Evolutionary conservation across 2,797 vertebrate species (phyloP), one percentile per base, ranked within the genome.

Genomic region (Xenentodon cancila): DNA sequence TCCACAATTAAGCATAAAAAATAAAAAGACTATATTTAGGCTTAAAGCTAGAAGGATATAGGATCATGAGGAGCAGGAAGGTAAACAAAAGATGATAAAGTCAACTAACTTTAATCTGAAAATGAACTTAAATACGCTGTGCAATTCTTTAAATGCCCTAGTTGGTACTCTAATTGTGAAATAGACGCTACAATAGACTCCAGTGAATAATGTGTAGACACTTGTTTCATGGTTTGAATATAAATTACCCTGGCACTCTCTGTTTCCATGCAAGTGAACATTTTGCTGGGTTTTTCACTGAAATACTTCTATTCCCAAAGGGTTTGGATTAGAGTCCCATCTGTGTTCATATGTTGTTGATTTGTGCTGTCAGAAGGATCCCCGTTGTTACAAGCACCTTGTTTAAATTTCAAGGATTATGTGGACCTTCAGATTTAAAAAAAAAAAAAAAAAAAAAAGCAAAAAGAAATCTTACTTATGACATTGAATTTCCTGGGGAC

Each of bases 161-260:
- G 44, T 50, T 48, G 54, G 59, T 50, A 43, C 49, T 54, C 37
- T 37, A 25, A 49, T 59, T 69, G 56, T 40, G 76, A 65, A 77
- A 78, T 70, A 69, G 63, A 43, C 56, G 55, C 43, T 30, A 64
- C 71, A 25, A 18, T 18, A 71, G 66, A 61, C 73, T 73, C 54
- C 62, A 57, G 71, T 74, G 76, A 75, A 71, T 77, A 62, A 40
- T 59, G 62, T 22, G 19, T 51, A 59, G 58, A 68, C 77, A 54
- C 68, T 73, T 34, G 80, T 78, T 84, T 75, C 83, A 82, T 78
- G 75, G 79, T 81, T 53, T 82, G 81, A 80, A 81, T 80, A 79
- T 86, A 78, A 84, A 85, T 83, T 66, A 85, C 54, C 53, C 34
- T n/a, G 40, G 55, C 63, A 55, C 60, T 75, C 68, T 55, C 43